Conservation (phyloP, 2,888 invertebrate genomes). For the Pachymerium ferrugineum region DNA sequence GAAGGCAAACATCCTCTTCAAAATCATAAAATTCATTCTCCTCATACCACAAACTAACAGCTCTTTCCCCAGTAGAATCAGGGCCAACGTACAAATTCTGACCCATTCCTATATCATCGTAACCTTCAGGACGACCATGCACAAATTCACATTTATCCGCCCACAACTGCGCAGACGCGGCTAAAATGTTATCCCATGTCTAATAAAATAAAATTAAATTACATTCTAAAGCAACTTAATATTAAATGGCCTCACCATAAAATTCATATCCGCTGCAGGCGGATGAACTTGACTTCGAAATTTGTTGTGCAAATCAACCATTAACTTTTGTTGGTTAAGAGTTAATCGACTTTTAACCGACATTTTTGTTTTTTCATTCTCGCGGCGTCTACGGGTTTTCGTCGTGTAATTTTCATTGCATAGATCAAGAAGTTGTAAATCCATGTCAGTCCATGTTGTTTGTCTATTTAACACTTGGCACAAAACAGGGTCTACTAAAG, state of each 20-base stretch:
- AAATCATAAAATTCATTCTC: constrained; percentile 2
- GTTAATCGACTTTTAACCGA: background rate
- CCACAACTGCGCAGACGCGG: background rate
- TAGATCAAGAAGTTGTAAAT: background rate
- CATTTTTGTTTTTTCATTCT: background rate
- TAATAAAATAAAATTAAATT: background rate
- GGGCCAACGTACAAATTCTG: background rate
- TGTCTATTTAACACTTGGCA: background rate
- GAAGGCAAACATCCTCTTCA: background rate
- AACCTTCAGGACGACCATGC: background rate
- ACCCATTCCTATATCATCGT: background rate
- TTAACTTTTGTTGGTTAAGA: background rate
- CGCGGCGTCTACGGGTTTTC: background rate
- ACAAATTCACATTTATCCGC: constrained; percentile 19
- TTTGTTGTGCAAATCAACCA: background rate
- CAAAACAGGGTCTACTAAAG: background rate
- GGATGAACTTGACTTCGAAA: background rate
- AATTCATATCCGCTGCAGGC: background rate
- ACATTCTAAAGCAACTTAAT: background rate
- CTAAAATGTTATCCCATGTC: constrained; percentile 25
- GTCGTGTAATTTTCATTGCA: background rate
- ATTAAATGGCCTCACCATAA: background rate
- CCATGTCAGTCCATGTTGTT: background rate
- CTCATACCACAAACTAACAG: background rate
- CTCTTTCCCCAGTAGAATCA: background rate